A percentile compares a stretch with the other conserved stretches of the same genome.
Evolutionary conservation across 2,113 vertebrate species (phyloP).

Genomic region (Lamprotornis superbus): DNA sequence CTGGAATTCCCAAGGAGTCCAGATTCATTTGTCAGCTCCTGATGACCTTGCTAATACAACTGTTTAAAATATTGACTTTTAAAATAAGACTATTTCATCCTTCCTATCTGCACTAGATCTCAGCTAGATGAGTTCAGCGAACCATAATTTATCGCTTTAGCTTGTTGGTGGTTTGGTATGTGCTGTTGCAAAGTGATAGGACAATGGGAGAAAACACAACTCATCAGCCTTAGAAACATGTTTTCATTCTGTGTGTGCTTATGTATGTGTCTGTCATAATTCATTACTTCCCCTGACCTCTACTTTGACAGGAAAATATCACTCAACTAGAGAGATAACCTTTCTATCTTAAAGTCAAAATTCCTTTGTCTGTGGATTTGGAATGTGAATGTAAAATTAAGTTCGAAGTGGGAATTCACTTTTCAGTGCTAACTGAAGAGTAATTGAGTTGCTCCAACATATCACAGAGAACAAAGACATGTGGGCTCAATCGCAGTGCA

Average conservation of each 20-base stretch:
- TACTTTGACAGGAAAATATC: background rate
- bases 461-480: background rate
- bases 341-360: constrained; percentile 3
- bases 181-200: background rate
- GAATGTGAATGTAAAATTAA: background rate
- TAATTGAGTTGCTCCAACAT: background rate
- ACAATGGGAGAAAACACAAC: background rate
- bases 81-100: background rate
- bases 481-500: background rate
- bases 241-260: background rate
- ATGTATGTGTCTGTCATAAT: background rate
- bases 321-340: background rate
- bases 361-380: constrained; percentile 5
- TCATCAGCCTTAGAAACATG: background rate
- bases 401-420: background rate
- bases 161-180: background rate
- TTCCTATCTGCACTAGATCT: background rate
- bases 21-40: background rate
- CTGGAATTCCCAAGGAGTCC: background rate
- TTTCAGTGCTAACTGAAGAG: background rate
- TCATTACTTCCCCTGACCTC: constrained; percentile 32
- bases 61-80: background rate
- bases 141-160: background rate
- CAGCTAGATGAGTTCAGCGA: background rate
- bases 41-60: background rate